These are phyloP conservation scores for Xanthorhoe designata DNA, from an alignment of 2,888 invertebrate species.

Conservation along the genomic window DNA sequence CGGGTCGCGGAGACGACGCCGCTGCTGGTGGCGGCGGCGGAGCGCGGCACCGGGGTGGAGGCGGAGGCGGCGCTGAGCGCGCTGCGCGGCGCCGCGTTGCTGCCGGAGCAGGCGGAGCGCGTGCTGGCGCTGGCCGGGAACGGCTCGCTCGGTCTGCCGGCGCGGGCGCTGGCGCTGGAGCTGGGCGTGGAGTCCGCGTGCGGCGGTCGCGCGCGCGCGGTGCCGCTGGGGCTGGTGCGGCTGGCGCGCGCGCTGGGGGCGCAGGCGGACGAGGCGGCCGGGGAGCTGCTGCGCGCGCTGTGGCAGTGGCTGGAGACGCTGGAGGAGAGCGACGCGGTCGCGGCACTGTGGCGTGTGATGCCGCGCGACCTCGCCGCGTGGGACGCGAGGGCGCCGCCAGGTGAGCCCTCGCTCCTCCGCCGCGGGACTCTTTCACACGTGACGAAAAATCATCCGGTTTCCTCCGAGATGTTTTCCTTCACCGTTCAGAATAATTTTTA, in stretches of 20 bases:
- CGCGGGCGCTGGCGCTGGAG: conserved; percentile 64
- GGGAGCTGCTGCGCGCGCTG: conserved; percentile 67
- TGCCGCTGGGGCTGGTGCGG: conserved; percentile 48
- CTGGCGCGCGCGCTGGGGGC: conserved; percentile 45
- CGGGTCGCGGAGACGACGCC: conserved; percentile 55
- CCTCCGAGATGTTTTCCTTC: no score
- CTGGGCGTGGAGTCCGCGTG: conserved; percentile 45
- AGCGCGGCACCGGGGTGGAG: conserved; percentile 37
- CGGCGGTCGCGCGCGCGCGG: conserved; percentile 41
- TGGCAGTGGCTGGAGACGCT: conserved; percentile 60
- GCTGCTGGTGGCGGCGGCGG: conserved; percentile 56
- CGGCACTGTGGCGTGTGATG: conserved; percentile 47
- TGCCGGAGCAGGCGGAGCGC: conserved; percentile 43
- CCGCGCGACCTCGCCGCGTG: conserved; percentile 47
- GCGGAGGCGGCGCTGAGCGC: conserved; percentile 46
- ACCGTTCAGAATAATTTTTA: no score
- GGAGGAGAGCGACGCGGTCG: conserved; percentile 42
- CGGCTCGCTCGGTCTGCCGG: conserved; percentile 48
- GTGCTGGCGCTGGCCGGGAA: conserved; percentile 45
- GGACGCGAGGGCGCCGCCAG: conserved; percentile 54
- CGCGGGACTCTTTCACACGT: no score
- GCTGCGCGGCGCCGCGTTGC: conserved; percentile 44
- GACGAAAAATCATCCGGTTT: no score
- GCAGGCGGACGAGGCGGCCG: conserved; percentile 43
- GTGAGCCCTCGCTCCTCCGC: conserved; percentile 22